Base-by-base conservation (phyloP, 2,797 vertebrate species). In the Aulostomus chinensis region DNA sequence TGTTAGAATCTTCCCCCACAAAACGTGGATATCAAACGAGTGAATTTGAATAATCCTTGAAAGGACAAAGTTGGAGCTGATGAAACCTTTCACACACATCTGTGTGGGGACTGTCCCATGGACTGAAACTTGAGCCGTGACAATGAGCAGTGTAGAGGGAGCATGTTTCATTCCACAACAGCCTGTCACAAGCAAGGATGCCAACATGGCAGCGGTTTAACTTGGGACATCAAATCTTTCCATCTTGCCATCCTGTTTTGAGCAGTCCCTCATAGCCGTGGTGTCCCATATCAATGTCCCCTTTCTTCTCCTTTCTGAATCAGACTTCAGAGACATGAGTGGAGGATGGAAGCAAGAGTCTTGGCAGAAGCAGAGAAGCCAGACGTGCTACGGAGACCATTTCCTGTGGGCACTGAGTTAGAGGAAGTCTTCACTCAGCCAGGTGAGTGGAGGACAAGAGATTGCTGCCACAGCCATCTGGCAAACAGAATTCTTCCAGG, bases 41-140 rank as follows among this genome's bases (percentile, higher is more conserved):
- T 52, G 52, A 33, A 86, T 81, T 71, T 76, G 67, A 84, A 81
- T 81, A 76, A 80, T 85, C 53, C 62, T 70, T 75, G 39, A 49
- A 43, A 58, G 22, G 25, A 20, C 40, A 40, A 17, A 50, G 12
- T 32, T 30, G 15, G 33, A 49, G 58, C 31, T 50, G 43, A 76
- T 54, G 49, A 78, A 58, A 50, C 29, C 18, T 42, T 56, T 58
- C 12, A 52, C 10, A 14, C 20, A 9, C 26, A 3, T 61, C 32
- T 73, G 49, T 26, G 59, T 41, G 21, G 52, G 51, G 31, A 48
- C 42, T 17, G 29, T 34, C 18, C 13, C 13, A 9, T 20, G 28
- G 46, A 65, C 31, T 69, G 43, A 68, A 56, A 61, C 45, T 50
- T 72, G 68, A 36, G 54, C 54, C 42, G 36, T 2, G n/a, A 28